phyloP scores from a whole-genome alignment of 1,140 invertebrate genomes.

The Psix sp. region DNA sequence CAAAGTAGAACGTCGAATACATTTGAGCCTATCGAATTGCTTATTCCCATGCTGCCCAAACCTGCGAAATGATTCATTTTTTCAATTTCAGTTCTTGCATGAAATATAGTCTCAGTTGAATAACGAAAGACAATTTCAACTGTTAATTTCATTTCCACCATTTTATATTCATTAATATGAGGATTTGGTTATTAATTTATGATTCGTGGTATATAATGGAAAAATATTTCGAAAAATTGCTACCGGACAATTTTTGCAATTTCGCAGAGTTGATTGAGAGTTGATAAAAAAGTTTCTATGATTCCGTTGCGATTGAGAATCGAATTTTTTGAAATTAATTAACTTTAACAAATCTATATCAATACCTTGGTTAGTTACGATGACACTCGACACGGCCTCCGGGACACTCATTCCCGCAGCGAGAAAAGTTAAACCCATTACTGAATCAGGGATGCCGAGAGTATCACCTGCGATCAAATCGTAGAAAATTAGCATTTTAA shows the following conservation, averaged over 20 bases:
- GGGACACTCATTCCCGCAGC: constrained; percentile 91
- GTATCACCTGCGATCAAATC: constrained; percentile 78
- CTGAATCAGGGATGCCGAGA: constrained; percentile 82
- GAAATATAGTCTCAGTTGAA: no score
- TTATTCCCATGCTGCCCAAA: constrained; percentile 90
- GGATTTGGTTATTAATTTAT: no score
- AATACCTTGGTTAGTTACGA: constrained; percentile 86
- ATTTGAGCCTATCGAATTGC: constrained; percentile 92
- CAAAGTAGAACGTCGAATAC: constrained; percentile 92
- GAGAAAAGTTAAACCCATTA: constrained; percentile 91
- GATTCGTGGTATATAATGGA: no score
- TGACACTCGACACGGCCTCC: constrained; percentile 88
- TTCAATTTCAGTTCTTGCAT: no score
- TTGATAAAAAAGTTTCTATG: no score
- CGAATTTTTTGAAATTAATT: neutral
- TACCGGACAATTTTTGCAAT: no score
- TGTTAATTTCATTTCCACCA: no score
- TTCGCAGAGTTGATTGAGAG: no score
- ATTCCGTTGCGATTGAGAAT: neutral
- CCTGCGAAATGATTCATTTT: constrained; percentile 75
- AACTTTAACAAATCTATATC: neutral
- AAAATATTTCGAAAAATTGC: no score
- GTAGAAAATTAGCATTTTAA: constrained; percentile 27
- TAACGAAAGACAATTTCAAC: no score
- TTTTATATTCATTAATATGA: no score